Evolutionary conservation across 2,888 invertebrate genomes (phyloP), one percentile per base, ranked within the genome.

Genomic region (Ormyrus thymus): DNA sequence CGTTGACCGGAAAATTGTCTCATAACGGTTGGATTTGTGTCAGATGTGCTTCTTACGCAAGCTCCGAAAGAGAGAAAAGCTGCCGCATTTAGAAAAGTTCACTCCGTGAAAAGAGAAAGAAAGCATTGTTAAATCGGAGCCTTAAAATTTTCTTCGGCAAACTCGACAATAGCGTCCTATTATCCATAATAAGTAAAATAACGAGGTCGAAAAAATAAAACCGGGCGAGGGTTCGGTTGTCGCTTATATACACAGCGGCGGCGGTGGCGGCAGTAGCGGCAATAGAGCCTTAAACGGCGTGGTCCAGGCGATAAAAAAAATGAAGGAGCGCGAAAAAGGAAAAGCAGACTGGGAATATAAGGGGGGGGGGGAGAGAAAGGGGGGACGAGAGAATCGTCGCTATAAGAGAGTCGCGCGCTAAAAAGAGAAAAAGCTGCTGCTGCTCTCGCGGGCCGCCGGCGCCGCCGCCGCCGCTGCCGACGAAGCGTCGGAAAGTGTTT

Each of bases 401-500:
- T 59, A 66, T 71, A 76, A 58, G n/a, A 59, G 59, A 53, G 46
- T 51, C 50, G 8, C 9, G 10, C 11, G 53, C 51, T 11, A 70
- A 43, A 73, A 50, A 46, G 55, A 51, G 64, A 77, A 29, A 69
- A 62, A 64, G 62, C 15, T 10, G 64, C 11, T n/a, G 69, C n/a
- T 51, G 61, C 65, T 72, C 66, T 55, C 72, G 53, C 55, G 51
- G 11, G 61, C 64, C 29, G 59, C 13, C 61, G 13, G 29, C 4
- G 61, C 10, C 29, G 29, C 29, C 29, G 29, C 29, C 4, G 29
- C 29, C 29, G 48, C 15, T 48, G 43, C 59, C 53, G 66, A 59
- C 86, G 87, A 86, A 87, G 86, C 87, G 88, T 86, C 84, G 85
- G 87, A 86, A 89, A 89, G 89, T 89, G 89, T 89, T 89, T 89